Evolutionary conservation across 1,140 invertebrate genomes (phyloP).

Genomic region (Lordiphosa stackelbergi): DNA sequence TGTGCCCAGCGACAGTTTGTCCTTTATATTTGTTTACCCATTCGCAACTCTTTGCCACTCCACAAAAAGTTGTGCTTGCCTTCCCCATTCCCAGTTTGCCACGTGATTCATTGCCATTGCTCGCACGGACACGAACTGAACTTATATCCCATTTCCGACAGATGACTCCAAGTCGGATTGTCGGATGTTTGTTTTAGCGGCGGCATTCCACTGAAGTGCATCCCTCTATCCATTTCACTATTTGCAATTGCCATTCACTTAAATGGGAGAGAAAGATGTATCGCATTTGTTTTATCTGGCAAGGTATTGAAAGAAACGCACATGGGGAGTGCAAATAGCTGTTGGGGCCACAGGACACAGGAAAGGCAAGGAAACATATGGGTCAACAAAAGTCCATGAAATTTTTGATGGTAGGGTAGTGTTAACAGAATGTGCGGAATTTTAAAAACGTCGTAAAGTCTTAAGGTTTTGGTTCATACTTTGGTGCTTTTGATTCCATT

Average conservation of each 20-base stretch:
- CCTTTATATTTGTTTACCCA: constrained; percentile 55
- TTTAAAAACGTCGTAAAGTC: no score
- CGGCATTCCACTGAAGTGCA: constrained; percentile 23
- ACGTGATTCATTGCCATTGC: constrained; percentile 34
- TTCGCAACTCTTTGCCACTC: constrained; percentile 63
- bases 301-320: constrained; percentile 40
- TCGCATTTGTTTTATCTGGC: constrained; percentile 28
- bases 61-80: constrained; percentile 24
- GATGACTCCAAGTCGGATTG: constrained; percentile 35
- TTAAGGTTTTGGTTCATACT: no score
- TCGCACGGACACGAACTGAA: constrained; percentile 21
- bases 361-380: no score
- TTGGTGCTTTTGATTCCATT: no score
- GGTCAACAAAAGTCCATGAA: no score
- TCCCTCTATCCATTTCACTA: constrained; percentile 13
- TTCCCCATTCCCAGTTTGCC: constrained; percentile 11
- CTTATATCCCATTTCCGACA: constrained; percentile 53
- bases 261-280: constrained; percentile 29
- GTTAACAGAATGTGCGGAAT: no score
- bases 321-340: constrained; percentile 38
- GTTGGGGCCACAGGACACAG: background rate
- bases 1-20: constrained; percentile 25
- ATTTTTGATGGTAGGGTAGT: no score
- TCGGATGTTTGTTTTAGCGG: constrained; percentile 51
- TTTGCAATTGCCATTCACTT: constrained; percentile 24